Percentiles rank a stretch among this genome's conserved stretches.
Conservation (phyloP, 2,888 invertebrate species). For the Brenthis hecate region DNA sequence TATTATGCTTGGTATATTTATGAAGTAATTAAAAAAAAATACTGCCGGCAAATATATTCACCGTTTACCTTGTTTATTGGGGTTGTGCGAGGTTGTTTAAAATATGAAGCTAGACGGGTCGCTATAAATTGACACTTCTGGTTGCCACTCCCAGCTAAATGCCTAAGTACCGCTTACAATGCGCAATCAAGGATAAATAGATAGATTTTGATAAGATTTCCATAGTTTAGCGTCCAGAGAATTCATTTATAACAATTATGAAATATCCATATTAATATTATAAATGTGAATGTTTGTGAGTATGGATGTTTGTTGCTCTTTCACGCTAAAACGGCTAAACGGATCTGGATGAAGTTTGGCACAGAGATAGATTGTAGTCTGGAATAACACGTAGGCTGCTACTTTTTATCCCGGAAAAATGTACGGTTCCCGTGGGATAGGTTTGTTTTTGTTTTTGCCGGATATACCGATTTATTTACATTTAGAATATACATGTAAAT, state of each 20-base stretch:
- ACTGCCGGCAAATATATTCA: neutral
- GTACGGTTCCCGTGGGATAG: no score
- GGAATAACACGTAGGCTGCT: no score
- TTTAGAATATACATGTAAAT: no score
- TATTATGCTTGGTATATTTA: constrained; percentile 9
- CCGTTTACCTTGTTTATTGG: neutral
- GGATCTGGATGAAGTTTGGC: no score
- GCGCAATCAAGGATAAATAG: constrained; percentile 37
- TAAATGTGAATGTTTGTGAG: no score
- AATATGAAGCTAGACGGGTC: constrained; percentile 27
- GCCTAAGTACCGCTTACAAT: constrained; percentile 33
- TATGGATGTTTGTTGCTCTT: no score
- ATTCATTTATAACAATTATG: neutral
- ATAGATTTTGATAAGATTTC: constrained; percentile 38
- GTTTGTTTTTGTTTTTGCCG: no score
- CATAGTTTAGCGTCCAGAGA: neutral
- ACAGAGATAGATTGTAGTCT: no score
- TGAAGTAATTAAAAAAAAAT: constrained; percentile 2
- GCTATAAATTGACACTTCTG: constrained; percentile 36
- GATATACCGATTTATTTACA: no score
- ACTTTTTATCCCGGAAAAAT: no score
- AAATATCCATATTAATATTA: no score
- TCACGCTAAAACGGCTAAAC: no score
- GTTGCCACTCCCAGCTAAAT: constrained; percentile 36
- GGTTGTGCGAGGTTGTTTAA: constrained; percentile 17